A percentile compares a stretch with the other conserved stretches of the same genome.
phyloP scores from a whole-genome alignment of 2,797 vertebrate species.

The Microctenopoma stevenorrisi region DNA sequence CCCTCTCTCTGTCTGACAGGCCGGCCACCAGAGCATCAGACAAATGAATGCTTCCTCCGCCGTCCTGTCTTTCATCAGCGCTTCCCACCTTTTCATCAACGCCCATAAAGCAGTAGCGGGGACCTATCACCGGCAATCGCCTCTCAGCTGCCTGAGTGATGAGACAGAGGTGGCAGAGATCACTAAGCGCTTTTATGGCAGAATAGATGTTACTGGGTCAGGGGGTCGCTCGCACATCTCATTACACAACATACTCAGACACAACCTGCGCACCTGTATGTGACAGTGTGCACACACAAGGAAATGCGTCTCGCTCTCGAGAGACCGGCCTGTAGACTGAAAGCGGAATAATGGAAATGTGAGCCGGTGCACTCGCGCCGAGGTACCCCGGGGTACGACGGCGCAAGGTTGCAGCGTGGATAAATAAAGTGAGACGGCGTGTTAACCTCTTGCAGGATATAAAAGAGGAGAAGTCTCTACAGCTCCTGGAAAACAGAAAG shows the following conservation, averaged over 20 bases:
- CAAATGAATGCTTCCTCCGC: constrained; percentile 77
- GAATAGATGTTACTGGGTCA: constrained; percentile 78
- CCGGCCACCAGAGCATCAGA: constrained; percentile 66
- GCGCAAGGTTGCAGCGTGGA: background rate
- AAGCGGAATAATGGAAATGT: background rate
- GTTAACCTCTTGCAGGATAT: background rate
- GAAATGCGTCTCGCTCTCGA: background rate
- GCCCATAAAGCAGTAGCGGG: constrained; percentile 71
- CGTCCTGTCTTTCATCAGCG: constrained; percentile 75
- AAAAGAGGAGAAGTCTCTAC: background rate
- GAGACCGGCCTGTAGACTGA: background rate
- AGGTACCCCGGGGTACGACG: background rate
- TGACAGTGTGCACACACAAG: background rate
- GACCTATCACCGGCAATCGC: constrained; percentile 76
- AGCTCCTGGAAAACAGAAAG: constrained; percentile 8
- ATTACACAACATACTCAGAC: constrained; percentile 59
- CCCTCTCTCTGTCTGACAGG: constrained; percentile 49
- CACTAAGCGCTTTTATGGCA: constrained; percentile 62
- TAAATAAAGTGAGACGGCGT: background rate
- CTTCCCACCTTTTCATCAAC: constrained; percentile 80
- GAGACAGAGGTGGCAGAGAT: constrained; percentile 73
- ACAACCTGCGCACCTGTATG: constrained; percentile 29
- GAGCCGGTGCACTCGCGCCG: background rate
- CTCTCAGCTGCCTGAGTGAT: constrained; percentile 76
- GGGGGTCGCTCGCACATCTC: constrained; percentile 68